Conservation (phyloP, 2,888 invertebrate genomes). For the Timandra comae region DNA sequence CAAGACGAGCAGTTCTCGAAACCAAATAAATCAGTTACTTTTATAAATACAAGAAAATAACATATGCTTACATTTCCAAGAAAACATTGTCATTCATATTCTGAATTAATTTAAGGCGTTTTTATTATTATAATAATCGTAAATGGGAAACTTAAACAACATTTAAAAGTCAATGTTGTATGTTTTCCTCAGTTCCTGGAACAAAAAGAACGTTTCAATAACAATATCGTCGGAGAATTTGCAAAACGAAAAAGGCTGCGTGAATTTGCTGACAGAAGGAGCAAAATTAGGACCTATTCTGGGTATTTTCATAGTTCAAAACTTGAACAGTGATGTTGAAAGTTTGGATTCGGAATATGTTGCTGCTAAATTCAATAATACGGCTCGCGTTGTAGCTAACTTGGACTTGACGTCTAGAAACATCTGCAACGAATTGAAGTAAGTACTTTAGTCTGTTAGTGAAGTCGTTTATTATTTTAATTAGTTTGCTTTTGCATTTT, state of each 20-base stretch:
- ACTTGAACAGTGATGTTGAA: slow-evolving; percentile 16
- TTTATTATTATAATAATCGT: no score
- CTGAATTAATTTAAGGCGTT: no score
- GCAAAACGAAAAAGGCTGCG: slow-evolving; percentile 29
- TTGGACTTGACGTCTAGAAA: slow-evolving; percentile 37
- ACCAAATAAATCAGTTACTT: no score
- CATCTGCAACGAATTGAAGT: slow-evolving; percentile 32
- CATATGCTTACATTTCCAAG: no score
- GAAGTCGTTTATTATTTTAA: slow-evolving; percentile 6
- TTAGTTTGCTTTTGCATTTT: slow-evolving; percentile 1
- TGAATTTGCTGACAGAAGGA: slow-evolving; percentile 28
- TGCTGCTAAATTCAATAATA: slow-evolving; percentile 27
- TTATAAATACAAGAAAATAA: no score
- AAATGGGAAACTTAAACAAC: no score
- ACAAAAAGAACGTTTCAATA: slow-evolving; percentile 23
- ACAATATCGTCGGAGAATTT: slow-evolving; percentile 26
- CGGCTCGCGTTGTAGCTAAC: slow-evolving; percentile 28
- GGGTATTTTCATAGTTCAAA: slow-evolving; percentile 38
- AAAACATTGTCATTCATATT: no score
- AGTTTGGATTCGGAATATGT: slow-evolving; percentile 24
- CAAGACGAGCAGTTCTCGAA: no score
- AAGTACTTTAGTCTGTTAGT: slow-evolving; percentile 8
- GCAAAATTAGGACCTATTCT: slow-evolving; percentile 31
- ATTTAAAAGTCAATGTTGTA: no score
- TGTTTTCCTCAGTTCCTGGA: slow-evolving; percentile 33